A percentile compares a stretch with the other conserved stretches of the same genome.
Evolutionary conservation across 2,113 vertebrate genomes (phyloP).

Genomic region (Mus spicilegus): DNA sequence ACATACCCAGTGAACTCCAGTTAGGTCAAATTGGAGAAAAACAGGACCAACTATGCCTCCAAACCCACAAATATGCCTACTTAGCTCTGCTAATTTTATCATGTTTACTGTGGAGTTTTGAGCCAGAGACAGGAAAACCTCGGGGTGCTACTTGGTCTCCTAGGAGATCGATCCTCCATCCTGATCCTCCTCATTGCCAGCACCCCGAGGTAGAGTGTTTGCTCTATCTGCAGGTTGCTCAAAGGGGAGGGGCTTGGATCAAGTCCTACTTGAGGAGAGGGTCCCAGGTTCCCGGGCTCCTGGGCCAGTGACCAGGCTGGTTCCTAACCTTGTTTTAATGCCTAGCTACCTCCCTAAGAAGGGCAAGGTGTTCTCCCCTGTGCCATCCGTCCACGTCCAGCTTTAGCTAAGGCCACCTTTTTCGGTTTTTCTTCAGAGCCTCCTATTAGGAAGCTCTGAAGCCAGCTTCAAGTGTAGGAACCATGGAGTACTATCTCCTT

Average conservation of each 20-base stretch:
- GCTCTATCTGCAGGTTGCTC: not conserved
- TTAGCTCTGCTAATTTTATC: conserved; percentile 80
- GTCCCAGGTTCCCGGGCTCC: not conserved
- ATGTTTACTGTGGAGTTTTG: conserved; percentile 53
- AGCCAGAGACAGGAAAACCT: conserved; percentile 42
- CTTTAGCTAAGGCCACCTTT: not conserved
- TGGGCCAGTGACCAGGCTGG: not conserved
- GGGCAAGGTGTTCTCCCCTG: not conserved
- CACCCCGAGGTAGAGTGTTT: not conserved
- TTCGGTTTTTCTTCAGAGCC: not conserved
- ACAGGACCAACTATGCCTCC: conserved; percentile 85
- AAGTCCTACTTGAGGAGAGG: conserved; percentile 11
- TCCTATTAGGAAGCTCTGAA: not conserved
- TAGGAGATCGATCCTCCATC: too few species aligned
- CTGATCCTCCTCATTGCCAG: too few species aligned
- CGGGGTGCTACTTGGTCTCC: not conserved
- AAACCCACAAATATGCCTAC: conserved; percentile 81
- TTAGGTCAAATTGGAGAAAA: conserved; percentile 87
- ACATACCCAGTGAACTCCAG: conserved; percentile 88
- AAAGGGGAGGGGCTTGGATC: not conserved
- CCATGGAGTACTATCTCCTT: not conserved
- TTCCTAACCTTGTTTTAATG: not conserved
- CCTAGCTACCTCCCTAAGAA: not conserved
- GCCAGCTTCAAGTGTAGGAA: not conserved
- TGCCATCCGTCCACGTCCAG: not conserved